Evolutionary conservation across 2,888 invertebrate genomes (phyloP).

Genomic region (Boloria selene): DNA sequence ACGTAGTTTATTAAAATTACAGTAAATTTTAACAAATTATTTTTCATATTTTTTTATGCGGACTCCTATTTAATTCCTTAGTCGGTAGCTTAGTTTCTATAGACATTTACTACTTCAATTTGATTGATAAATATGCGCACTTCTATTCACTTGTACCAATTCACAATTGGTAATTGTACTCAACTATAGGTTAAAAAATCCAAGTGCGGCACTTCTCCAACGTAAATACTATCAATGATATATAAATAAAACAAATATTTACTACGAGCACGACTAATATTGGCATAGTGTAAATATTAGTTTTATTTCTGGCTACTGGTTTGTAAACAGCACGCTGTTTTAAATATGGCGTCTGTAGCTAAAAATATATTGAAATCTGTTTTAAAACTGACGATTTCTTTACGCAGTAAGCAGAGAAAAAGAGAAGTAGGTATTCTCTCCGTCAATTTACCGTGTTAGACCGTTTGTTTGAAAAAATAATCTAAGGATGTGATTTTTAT

Average conservation of each 20-base stretch:
- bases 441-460: too few relatives aligned
- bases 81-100: too few relatives aligned
- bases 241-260: slow-evolving; percentile 20
- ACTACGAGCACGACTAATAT: slow-evolving; percentile 20
- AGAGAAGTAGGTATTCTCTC: too few relatives aligned
- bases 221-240: neutral
- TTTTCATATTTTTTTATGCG: too few relatives aligned
- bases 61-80: too few relatives aligned
- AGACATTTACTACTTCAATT: too few relatives aligned
- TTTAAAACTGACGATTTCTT: neutral
- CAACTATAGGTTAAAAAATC: neutral
- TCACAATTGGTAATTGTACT: neutral
- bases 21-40: too few relatives aligned
- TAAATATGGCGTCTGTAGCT: neutral
- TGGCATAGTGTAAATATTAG: slow-evolving; percentile 18
- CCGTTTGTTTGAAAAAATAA: too few relatives aligned
- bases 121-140: neutral
- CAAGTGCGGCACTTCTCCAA: neutral
- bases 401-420: too few relatives aligned
- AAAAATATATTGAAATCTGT: neutral
- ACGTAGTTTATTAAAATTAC: too few relatives aligned
- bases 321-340: slow-evolving; percentile 7
- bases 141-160: neutral
- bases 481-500: too few relatives aligned
- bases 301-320: slow-evolving; percentile 10